These are phyloP conservation scores for Homarus gammarus DNA, from an alignment of 2,888 invertebrate genomes.

Conservation along the genomic window DNA sequence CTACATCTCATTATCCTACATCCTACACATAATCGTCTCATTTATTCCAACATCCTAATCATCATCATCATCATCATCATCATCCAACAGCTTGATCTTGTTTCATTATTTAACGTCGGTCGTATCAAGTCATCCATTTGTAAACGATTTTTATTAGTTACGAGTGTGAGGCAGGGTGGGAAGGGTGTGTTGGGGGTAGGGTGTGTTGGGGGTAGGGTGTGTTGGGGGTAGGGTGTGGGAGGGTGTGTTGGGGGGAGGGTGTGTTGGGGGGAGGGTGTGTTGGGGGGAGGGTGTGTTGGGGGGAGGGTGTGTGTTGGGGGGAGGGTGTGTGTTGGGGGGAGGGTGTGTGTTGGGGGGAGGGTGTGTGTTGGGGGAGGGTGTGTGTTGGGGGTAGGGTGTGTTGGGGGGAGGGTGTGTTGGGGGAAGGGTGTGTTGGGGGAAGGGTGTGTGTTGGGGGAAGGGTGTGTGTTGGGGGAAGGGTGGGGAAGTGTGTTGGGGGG, in stretches of 20 bases:
- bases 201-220: background rate
- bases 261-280: background rate
- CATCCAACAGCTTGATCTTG: no score
- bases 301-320: background rate
- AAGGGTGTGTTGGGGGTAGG: no score
- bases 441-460: background rate
- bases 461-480: background rate
- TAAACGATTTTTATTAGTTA: no score
- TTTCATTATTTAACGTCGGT: no score
- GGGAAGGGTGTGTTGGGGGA: background rate
- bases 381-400: background rate
- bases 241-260: background rate
- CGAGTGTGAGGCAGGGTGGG: background rate
- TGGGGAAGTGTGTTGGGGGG: background rate
- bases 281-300: background rate
- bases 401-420: background rate
- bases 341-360: background rate
- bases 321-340: background rate
- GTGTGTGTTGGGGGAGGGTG: background rate
- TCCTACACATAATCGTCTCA: no score
- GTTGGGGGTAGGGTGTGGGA: background rate
- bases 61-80: no score
- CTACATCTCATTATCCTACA: no score
- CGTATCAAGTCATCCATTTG: no score
- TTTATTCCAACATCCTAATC: no score